Evolutionary conservation across 2,113 vertebrate species (phyloP).

Genomic region (Collichthys lucidus): DNA sequence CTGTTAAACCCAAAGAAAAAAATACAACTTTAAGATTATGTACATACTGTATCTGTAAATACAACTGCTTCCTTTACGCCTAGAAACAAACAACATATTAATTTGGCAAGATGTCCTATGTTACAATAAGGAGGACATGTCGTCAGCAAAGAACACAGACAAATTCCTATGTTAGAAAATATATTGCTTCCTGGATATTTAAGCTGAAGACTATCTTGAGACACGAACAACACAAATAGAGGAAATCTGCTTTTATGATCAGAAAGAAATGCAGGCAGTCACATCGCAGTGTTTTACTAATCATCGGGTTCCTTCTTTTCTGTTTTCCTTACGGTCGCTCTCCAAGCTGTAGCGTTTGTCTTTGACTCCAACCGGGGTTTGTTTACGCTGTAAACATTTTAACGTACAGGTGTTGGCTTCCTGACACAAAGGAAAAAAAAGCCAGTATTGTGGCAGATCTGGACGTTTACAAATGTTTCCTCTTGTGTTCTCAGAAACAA

Average conservation of each 20-base stretch:
- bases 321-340: slow-evolving; percentile 4
- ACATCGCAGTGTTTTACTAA: slow-evolving; percentile 40
- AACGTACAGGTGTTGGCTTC: slow-evolving; percentile 44
- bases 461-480: slow-evolving; percentile 20
- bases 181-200: slow-evolving; percentile 79
- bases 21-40: slow-evolving; percentile 76
- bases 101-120: slow-evolving; percentile 76
- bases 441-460: slow-evolving; percentile 16
- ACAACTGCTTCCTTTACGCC: slow-evolving; percentile 57
- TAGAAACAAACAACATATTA: slow-evolving; percentile 59
- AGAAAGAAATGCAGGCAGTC: slow-evolving; percentile 39
- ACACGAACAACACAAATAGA: slow-evolving; percentile 61
- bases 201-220: slow-evolving; percentile 64
- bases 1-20: slow-evolving; percentile 62
- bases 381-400: slow-evolving; percentile 75
- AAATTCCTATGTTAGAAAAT: slow-evolving; percentile 77
- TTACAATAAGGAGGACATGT: slow-evolving; percentile 64
- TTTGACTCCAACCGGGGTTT: slow-evolving; percentile 31
- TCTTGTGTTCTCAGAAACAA: slow-evolving; percentile 22
- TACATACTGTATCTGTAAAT: slow-evolving; percentile 76
- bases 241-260: slow-evolving; percentile 33
- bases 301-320: slow-evolving; percentile 1
- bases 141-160: slow-evolving; percentile 60
- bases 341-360: slow-evolving; percentile 24
- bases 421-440: slow-evolving; percentile 36